These are phyloP conservation scores for Pachyramphus minor DNA, from an alignment of 2,113 vertebrate species.

Conservation along the genomic window DNA sequence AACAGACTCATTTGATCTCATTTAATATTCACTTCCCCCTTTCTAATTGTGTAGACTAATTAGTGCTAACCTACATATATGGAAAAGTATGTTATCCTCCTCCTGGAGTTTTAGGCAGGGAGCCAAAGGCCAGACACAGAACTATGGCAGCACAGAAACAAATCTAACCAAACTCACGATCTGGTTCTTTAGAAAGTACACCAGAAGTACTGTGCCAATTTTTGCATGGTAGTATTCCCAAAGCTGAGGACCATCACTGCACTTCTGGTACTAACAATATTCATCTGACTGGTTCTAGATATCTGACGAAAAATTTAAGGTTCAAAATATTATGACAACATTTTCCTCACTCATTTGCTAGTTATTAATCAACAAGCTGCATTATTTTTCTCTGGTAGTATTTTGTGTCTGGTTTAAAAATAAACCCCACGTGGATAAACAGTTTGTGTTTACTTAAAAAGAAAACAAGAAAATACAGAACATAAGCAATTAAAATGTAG, in stretches of 20 bases:
- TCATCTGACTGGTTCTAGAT: neutral
- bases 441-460: slow-evolving; percentile 39
- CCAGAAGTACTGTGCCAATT: neutral
- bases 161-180: neutral
- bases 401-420: neutral
- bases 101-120: neutral
- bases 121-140: neutral
- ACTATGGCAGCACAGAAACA: neutral
- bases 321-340: neutral
- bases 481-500: slow-evolving; percentile 54
- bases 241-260: neutral
- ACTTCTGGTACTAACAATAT: neutral
- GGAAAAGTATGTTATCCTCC: neutral
- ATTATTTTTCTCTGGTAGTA: neutral
- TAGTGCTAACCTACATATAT: neutral
- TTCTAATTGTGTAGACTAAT: neutral
- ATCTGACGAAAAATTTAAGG: neutral
- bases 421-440: neutral
- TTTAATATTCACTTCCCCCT: neutral
- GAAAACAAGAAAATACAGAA: slow-evolving; percentile 41
- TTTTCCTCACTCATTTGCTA: neutral
- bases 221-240: neutral
- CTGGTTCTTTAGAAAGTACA: neutral
- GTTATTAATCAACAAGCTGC: neutral
- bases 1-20: neutral